Percentiles rank a stretch among this genome's conserved stretches.
phyloP scores from a whole-genome alignment of 2,113 vertebrate species.

The Plecotus auritus region DNA sequence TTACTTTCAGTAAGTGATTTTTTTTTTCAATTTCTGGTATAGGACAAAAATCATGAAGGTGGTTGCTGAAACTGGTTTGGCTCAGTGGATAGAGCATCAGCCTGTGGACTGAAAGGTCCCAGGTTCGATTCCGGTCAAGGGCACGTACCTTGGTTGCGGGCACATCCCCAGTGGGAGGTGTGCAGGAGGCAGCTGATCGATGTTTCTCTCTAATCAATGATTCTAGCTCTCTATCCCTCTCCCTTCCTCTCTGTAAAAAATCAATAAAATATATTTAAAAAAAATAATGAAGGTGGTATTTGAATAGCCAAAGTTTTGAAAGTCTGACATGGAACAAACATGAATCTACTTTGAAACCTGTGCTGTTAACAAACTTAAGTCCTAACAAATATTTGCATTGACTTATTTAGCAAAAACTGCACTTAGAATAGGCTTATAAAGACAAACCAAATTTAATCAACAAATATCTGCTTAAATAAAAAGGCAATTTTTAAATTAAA shows the following conservation, averaged over 20 bases:
- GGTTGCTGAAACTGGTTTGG: too few species aligned
- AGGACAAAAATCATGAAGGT: background rate
- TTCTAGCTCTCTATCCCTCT: too few species aligned
- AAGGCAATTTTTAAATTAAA: background rate
- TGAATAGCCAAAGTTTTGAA: constrained; percentile 5
- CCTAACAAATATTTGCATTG: background rate
- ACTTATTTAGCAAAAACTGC: background rate
- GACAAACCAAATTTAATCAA: background rate
- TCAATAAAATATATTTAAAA: too few species aligned
- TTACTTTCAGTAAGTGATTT: background rate
- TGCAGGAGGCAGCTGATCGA: too few species aligned
- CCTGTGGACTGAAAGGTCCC: too few species aligned
- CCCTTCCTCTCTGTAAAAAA: too few species aligned
- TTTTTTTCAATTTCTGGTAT: background rate
- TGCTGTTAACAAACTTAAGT: background rate
- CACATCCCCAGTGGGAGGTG: too few species aligned
- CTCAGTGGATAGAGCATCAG: too few species aligned
- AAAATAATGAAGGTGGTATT: too few species aligned
- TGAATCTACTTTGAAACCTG: background rate
- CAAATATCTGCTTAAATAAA: background rate
- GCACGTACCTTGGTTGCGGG: too few species aligned
- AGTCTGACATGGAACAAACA: background rate
- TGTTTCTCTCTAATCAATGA: too few species aligned
- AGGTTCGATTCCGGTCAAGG: too few species aligned
- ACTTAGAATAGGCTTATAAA: background rate